Evolutionary conservation across 1,140 invertebrate genomes (phyloP).

Genomic region (Diorhabda elongata): DNA sequence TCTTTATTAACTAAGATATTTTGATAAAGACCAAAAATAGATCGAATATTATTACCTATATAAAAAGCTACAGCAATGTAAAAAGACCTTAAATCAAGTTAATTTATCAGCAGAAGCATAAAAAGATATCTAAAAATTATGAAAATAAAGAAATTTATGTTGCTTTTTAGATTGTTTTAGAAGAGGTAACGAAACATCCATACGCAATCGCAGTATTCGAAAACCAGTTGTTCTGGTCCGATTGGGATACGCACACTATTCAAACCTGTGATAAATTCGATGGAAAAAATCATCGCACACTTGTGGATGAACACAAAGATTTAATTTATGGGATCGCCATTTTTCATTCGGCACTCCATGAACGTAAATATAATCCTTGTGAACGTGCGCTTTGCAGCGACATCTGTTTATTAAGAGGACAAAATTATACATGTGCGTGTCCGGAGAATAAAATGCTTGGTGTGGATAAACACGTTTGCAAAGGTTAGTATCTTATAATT

Average conservation of each 20-base stretch:
- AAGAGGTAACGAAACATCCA: conserved; percentile 64
- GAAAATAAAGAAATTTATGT: too few species aligned
- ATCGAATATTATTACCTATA: too few species aligned
- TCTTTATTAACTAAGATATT: too few species aligned
- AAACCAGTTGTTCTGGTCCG: conserved; percentile 82
- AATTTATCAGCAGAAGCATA: too few species aligned
- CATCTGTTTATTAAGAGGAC: conserved; percentile 71
- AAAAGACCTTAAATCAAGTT: too few species aligned
- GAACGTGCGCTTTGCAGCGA: conserved; percentile 64
- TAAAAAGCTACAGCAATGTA: too few species aligned
- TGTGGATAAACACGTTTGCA: conserved; percentile 53
- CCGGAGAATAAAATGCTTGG: conserved; percentile 63
- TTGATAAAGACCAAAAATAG: too few species aligned
- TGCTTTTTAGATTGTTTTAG: conserved; percentile 49
- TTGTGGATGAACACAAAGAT: conserved; percentile 51
- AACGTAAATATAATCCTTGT: conserved; percentile 65
- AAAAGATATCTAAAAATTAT: too few species aligned
- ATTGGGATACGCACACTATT: conserved; percentile 65
- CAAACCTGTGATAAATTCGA: conserved; percentile 66
- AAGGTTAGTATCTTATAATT: conserved; percentile 36
- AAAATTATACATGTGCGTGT: conserved; percentile 69
- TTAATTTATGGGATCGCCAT: conserved; percentile 62
- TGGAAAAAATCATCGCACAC: conserved; percentile 55
- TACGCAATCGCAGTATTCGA: conserved; percentile 84
- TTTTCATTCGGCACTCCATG: conserved; percentile 61